phyloP scores from a whole-genome alignment of 2,113 vertebrate species.

The Nesoenas mayeri region DNA sequence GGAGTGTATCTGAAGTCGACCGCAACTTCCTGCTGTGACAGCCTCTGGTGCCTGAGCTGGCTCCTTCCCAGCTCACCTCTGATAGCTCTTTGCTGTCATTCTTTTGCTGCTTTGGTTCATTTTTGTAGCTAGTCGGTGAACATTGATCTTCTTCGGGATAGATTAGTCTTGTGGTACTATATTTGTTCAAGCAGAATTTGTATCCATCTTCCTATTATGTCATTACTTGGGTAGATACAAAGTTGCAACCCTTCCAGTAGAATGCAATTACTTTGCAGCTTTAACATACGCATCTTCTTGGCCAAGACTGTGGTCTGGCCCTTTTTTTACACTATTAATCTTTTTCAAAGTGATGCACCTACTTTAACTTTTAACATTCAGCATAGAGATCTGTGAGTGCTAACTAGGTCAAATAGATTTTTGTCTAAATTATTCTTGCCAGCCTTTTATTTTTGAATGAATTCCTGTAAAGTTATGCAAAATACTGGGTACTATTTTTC shows the following conservation, averaged over 20 bases:
- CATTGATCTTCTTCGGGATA: not conserved
- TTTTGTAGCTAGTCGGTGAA: not conserved
- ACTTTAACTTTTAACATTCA: not conserved
- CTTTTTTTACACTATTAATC: not conserved
- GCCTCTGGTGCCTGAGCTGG: not conserved
- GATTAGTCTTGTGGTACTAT: not conserved
- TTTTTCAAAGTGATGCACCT: not conserved
- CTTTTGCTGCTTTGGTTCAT: not conserved
- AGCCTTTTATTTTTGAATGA: not conserved
- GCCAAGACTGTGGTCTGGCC: not conserved
- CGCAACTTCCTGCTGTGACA: not conserved
- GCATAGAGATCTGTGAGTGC: not conserved
- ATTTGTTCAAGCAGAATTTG: not conserved
- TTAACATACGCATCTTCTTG: not conserved
- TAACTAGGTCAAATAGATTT: not conserved
- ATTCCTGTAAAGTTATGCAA: not conserved
- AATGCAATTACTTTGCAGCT: not conserved
- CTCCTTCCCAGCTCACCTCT: not conserved
- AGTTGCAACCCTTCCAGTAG: not conserved
- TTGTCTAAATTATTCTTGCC: not conserved
- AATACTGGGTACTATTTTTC: not conserved
- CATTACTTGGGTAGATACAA: not conserved
- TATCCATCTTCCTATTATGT: not conserved
- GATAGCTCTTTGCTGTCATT: not conserved
- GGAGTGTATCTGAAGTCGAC: not conserved